These are phyloP conservation scores for Anser brachyrhynchus DNA, from an alignment of 2,113 vertebrate species.

Conservation along the genomic window DNA sequence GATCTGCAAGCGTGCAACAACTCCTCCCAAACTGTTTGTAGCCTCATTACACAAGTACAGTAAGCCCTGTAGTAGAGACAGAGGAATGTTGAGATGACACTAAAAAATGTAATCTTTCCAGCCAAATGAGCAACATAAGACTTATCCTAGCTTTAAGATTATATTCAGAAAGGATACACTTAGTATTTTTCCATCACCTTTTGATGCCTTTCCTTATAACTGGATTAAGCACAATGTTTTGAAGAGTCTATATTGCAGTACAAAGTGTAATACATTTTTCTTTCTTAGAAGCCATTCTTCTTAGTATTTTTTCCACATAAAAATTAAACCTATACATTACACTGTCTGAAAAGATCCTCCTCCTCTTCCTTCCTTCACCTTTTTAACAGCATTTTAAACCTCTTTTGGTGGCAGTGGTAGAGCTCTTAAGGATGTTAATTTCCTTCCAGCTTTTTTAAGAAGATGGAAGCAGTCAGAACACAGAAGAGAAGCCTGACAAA, in stretches of 20 bases:
- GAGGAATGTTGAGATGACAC: neutral
- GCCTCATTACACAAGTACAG: accelerated
- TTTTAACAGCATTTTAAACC: neutral
- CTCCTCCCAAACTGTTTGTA: neutral
- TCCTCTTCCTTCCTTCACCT: neutral
- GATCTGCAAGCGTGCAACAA: accelerated
- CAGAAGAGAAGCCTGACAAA: neutral
- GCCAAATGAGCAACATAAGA: neutral
- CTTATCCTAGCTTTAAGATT: neutral
- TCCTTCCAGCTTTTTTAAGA: neutral
- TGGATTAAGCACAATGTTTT: neutral
- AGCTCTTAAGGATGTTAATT: neutral
- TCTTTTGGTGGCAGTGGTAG: neutral
- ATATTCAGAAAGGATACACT: neutral
- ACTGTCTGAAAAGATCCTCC: neutral
- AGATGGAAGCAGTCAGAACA: neutral
- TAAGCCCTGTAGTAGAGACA: neutral
- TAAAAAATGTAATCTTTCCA: neutral
- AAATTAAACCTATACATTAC: neutral
- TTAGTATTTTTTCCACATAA: neutral
- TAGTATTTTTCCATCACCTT: neutral
- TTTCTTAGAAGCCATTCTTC: neutral
- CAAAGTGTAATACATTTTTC: neutral
- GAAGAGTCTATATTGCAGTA: neutral
- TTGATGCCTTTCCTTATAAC: neutral